Base-by-base conservation (phyloP, 2,113 vertebrate genomes). In the Epinephelus fuscoguttatus region DNA sequence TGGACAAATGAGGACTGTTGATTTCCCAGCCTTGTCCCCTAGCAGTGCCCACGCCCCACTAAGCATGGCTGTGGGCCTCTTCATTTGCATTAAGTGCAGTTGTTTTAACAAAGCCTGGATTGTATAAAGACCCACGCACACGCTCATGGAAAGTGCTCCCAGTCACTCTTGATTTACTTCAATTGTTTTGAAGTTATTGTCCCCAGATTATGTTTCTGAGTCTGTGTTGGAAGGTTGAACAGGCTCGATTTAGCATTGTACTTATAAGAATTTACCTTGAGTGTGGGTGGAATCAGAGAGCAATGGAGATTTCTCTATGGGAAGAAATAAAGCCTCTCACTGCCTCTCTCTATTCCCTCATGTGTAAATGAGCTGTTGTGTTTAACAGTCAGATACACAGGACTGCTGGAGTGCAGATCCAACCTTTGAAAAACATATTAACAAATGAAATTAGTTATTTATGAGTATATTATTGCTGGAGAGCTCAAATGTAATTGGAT, bases 61-160 rank as follows among this genome's bases (percentile, higher is more conserved):
- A 25, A 89, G 84, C 91, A 75, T 84, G 4, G 57, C 84, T 21
- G 8, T 25, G 33, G 80, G 88, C 84, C 72, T 84, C 86, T 62
- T 91, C 71, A 93, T 92, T 92, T 92, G 86, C 92, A 93, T 92
- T 75, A 88, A 89, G 88, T 73, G 72, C 86, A 88, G 57, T 91
- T 85, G 84, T 89, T 89, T 85, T 79, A 92, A 93, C 91, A 92
- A 92, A 93, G 91, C 76, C 82, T 23, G 30, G 45, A 78, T 90
- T 93, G 89, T 90, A 40, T 70, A 19, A 56, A 33, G 84, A 75
- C 81, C 82, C 84, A 75, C 75, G 19, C 81, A 70, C 84, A 81
- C 40, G 42, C 87, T 88, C 67, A 55, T 37, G 61, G 71, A 83
- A 89, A 91, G 66, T 85, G 73, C 76, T 84, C 62, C 25, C 56